Base-by-base conservation (phyloP, 1,140 invertebrate species). In the Drosophila pectinifera region DNA sequence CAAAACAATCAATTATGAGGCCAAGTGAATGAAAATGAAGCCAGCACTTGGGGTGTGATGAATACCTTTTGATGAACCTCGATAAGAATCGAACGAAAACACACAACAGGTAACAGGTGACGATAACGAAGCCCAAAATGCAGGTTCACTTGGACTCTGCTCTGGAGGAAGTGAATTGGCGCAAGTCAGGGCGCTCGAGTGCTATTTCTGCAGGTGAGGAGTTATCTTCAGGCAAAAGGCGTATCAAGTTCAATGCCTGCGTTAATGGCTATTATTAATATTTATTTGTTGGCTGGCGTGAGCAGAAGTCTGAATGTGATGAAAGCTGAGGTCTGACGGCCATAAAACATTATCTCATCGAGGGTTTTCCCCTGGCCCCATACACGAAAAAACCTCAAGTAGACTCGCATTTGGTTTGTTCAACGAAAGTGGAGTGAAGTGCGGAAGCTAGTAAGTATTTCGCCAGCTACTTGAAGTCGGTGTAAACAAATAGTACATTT, bases 1-100 rank as follows among this genome's bases (percentile, higher is more conserved):
- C 81, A 80, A 84, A 85, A 69, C 77, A 80, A 78, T 78, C 74
- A 78, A 80, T 85, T 80, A 80, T 76, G 62, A 53, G 67, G 18
- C 28, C 45, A 36, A 41, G 28, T 53, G 39, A 69, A 28, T 45
- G 36, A 70, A 55, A 39, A n/a, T 38, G 28, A 51, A 34, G 48
- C 28, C 6, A 53, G 36, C 31, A 36, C 49, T 36, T 36, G 49
- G 18, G 13, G 13, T 22, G 20, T 53, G 62, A 75, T 64, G 62
- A 45, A 64, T 56, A 45, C 28, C 22, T 5, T 24, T 28, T 20
- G 64, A 69, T 69, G 48, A 43, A 26, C 34, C 14, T 22, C 11
- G 53, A 55, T 72, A 58, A 56, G 62, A 62, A 63, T 63, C 55
- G 16, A 59, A 31, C 26, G 26, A 31, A 38, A 28, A 65, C 31